Evolutionary conservation across 2,797 vertebrate genomes (phyloP), one percentile per base, ranked within the genome.

Genomic region (Allobates femoralis): DNA sequence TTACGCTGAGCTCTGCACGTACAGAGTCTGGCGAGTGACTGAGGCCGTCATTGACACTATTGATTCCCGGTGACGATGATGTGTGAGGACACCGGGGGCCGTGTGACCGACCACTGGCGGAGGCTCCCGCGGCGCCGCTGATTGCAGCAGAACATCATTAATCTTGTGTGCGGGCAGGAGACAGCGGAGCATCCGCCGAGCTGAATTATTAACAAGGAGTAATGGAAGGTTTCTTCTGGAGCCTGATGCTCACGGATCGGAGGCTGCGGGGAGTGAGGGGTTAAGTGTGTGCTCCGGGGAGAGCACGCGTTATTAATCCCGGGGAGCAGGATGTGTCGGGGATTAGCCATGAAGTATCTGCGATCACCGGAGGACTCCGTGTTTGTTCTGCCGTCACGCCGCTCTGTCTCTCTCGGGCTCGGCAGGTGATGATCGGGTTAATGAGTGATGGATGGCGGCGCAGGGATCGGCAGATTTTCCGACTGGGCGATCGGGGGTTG

Each of bases 351-450:
- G 84, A 87, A 87, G 64, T 84, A 56, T 84, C 55, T 46, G 81
- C 86, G 86, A 84, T 87, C 86, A 87, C 56, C 83, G 79, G 60
- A 87, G 86, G 86, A 87, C 86, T 87, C 75, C 74, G 53, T 84
- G 86, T 87, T 84, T 87, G 86, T 80, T 79, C 79, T 82, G 75
- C 67, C 71, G 80, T 34, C 84, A 74, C n/a, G 11, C 15, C 66
- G 83, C 75, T 55, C 30, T n/a, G n/a, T n/a, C n/a, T n/a, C n/a
- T n/a, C 23, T 23, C 34, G 80, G 80, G 73, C 74, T 71, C 73
- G 18, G 60, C 15, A 19, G 11, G 67, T 3, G 1, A 41, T 4
- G 34, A 41, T 3, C 21, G 71, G 71, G 71, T 74, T 74, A 74
- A 74, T 26, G 71, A 74, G 37, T 18, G 71, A 41, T 11, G 10